Conservation (phyloP, 2,888 invertebrate species). For the Metacarcinus magister region DNA sequence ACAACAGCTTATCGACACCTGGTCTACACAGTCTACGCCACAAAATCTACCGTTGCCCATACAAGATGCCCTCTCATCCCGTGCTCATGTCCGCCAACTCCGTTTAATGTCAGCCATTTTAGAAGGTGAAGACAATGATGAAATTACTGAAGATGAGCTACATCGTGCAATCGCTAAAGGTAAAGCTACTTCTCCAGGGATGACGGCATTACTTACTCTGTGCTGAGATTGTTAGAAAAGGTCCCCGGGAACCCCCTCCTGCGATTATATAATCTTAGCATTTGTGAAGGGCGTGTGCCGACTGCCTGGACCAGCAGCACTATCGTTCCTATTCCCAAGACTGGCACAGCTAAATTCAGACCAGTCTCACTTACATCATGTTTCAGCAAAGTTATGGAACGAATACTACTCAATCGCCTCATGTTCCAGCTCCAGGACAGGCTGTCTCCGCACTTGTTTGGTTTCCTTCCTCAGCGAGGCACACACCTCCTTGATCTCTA, state of each 20-base stretch:
- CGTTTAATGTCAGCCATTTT: not conserved
- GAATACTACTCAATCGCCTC: constrained; percentile 46
- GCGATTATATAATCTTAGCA: not conserved
- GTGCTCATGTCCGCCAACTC: not conserved
- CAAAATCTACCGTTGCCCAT: not conserved
- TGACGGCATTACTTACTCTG: constrained; percentile 52
- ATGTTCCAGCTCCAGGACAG: not conserved
- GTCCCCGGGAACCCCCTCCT: not conserved
- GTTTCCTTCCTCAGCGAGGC: too few species aligned
- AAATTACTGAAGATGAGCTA: constrained; percentile 43
- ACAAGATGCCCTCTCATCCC: not conserved
- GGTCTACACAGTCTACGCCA: constrained; percentile 22
- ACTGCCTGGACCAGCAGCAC: not conserved
- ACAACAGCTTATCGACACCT: constrained; percentile 8
- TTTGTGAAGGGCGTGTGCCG: not conserved
- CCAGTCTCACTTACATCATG: constrained; percentile 37
- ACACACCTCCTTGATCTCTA: constrained; percentile 27
- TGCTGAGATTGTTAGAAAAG: not conserved
- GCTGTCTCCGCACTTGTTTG: not conserved
- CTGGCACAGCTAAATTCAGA: constrained; percentile 55
- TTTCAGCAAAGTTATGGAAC: not conserved
- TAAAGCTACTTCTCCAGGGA: not conserved
- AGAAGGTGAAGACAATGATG: constrained; percentile 44
- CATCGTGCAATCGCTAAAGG: not conserved
- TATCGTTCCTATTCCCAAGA: constrained; percentile 49